Conservation (phyloP, 2,113 vertebrate species). For the Eupsittula cactorum region DNA sequence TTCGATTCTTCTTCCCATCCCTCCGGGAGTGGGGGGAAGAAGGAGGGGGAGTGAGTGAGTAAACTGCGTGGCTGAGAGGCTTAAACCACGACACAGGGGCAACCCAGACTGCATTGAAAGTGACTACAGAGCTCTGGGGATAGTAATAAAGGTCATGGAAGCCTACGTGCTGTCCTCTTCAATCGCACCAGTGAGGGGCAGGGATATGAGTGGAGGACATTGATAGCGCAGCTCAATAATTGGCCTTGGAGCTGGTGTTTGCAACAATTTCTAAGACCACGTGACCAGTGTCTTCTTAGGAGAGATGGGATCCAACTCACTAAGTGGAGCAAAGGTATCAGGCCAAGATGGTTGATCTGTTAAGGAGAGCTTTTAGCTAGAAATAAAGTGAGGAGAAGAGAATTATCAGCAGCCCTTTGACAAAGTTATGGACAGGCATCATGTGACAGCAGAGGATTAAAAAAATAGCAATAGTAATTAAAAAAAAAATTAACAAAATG, state of each 20-base stretch:
- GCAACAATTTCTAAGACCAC: neutral
- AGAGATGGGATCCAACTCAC: neutral
- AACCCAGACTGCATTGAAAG: neutral
- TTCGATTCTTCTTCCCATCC: too few species aligned
- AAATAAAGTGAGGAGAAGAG: neutral
- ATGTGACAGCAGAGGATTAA: neutral
- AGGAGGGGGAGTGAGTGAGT: too few species aligned
- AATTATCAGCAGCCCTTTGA: neutral
- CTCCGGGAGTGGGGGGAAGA: too few species aligned
- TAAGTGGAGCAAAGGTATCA: neutral
- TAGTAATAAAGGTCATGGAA: neutral
- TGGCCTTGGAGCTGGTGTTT: neutral
- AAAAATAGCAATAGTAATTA: neutral
- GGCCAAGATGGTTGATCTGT: neutral
- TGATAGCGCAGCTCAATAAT: neutral
- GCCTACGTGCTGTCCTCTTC: neutral
- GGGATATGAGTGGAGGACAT: neutral
- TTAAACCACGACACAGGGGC: too few species aligned
- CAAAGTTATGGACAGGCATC: neutral
- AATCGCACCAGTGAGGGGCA: neutral
- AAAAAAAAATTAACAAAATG: neutral
- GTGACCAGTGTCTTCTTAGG: neutral
- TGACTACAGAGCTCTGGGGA: neutral
- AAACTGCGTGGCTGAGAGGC: too few species aligned
- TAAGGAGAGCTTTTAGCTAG: neutral